phyloP scores from a whole-genome alignment of 1,140 invertebrate species.

The Drosophila saltans region DNA sequence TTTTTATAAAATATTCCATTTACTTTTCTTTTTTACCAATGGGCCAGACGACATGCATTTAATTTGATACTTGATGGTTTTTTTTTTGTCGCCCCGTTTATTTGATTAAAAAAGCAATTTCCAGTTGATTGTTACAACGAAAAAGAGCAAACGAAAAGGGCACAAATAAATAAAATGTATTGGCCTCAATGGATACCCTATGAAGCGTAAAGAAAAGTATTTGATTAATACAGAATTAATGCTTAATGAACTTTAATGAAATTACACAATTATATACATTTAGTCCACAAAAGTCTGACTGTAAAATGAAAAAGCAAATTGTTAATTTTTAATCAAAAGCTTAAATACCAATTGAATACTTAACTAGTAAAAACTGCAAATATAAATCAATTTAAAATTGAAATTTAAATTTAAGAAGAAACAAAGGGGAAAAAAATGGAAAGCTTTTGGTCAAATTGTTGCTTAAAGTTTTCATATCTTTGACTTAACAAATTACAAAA shows the following conservation, averaged over 20 bases:
- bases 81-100: constrained; percentile 35
- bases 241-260: neutral
- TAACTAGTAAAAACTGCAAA: too few relatives aligned
- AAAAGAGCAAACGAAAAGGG: constrained; percentile 1
- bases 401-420: too few relatives aligned
- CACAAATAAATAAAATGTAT: neutral
- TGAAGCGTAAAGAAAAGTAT: neutral
- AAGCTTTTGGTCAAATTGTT: too few relatives aligned
- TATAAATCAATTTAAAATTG: too few relatives aligned
- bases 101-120: constrained; percentile 70
- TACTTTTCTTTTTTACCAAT: constrained; percentile 28
- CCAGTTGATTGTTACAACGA: constrained; percentile 11
- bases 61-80: constrained; percentile 26
- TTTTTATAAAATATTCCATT: constrained; percentile 60
- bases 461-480: too few relatives aligned
- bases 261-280: neutral
- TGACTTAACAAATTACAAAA: too few relatives aligned
- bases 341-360: too few relatives aligned
- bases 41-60: constrained; percentile 43
- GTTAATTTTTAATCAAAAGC: too few relatives aligned
- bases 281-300: neutral
- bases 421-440: too few relatives aligned
- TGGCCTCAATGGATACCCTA: constrained; percentile 17
- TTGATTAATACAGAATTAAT: neutral
- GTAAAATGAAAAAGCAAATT: too few relatives aligned